These are phyloP conservation scores for Dicranocentrus wangi DNA, from an alignment of 2,888 invertebrate genomes.

Conservation along the genomic window DNA sequence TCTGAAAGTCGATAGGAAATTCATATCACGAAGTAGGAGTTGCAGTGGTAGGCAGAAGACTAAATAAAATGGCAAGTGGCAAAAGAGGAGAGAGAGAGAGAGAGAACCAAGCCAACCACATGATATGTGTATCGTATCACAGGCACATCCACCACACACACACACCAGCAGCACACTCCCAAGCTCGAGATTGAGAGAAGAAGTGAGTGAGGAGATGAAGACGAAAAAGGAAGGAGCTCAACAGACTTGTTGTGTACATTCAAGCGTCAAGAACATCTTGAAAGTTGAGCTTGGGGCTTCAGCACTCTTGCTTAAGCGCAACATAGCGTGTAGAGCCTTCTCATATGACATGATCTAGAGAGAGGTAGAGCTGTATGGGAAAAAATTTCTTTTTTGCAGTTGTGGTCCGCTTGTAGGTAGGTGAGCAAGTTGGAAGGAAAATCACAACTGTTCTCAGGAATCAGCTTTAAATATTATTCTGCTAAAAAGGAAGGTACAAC, in stretches of 20 bases:
- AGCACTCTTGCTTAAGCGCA: neutral
- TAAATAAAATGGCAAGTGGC: constrained; percentile 39
- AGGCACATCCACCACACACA: neutral
- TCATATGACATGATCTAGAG: neutral
- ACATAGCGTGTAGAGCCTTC: neutral
- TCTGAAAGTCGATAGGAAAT: no score
- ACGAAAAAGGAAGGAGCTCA: constrained; percentile 53
- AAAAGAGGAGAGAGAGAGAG: neutral
- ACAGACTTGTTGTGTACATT: constrained; percentile 58
- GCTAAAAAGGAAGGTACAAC: neutral
- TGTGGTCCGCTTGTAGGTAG: neutral
- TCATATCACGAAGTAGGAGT: no score
- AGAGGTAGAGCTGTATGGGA: neutral
- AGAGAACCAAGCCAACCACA: neutral
- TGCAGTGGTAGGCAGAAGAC: no score
- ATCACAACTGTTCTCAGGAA: neutral
- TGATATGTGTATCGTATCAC: neutral
- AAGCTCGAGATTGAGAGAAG: neutral
- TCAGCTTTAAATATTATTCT: neutral
- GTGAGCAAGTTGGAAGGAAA: neutral
- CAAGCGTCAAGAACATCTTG: constrained; percentile 41
- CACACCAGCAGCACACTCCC: neutral
- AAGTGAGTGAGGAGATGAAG: constrained; percentile 47
- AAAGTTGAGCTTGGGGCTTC: constrained; percentile 2
- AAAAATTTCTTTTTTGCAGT: neutral